Percentiles rank a stretch among this genome's conserved stretches.
Evolutionary conservation across 2,888 invertebrate genomes (phyloP).

Genomic region (Sarcophaga subvicina): DNA sequence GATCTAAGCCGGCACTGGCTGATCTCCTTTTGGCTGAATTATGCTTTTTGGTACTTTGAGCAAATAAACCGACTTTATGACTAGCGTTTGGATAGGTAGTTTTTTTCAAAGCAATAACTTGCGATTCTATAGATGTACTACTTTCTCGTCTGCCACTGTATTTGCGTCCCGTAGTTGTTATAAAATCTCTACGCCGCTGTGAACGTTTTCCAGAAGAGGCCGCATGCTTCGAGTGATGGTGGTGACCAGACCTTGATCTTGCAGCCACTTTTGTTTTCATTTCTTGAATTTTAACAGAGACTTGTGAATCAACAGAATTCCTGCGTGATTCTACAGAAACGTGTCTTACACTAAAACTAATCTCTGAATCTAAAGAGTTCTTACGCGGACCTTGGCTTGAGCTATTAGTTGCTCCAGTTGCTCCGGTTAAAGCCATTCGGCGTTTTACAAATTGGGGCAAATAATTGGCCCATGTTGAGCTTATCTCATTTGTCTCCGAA

Average conservation of each 20-base stretch:
- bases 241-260: constrained; percentile 81
- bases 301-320: constrained; percentile 93
- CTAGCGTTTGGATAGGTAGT: constrained; percentile 80
- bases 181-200: constrained; percentile 78
- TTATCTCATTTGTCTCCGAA: constrained; percentile 91
- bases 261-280: constrained; percentile 89
- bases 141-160: constrained; percentile 83
- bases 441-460: constrained; percentile 93
- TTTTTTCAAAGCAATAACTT: constrained; percentile 83
- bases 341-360: constrained; percentile 90
- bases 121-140: constrained; percentile 91
- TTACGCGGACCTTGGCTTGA: constrained; percentile 84
- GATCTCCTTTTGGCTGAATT: constrained; percentile 65
- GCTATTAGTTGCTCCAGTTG: constrained; percentile 79
- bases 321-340: constrained; percentile 93
- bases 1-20: constrained; percentile 74
- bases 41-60: constrained; percentile 78
- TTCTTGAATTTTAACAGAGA: constrained; percentile 91
- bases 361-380: constrained; percentile 86
- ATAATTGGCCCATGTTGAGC: constrained; percentile 96
- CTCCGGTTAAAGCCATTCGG: constrained; percentile 90
- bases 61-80: constrained; percentile 79
- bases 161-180: constrained; percentile 77
- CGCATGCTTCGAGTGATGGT: constrained; percentile 75
- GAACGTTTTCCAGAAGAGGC: constrained; percentile 75